These are phyloP conservation scores for Brachionus angularis DNA, from an alignment of 1,140 invertebrate species.

Conservation along the genomic window DNA sequence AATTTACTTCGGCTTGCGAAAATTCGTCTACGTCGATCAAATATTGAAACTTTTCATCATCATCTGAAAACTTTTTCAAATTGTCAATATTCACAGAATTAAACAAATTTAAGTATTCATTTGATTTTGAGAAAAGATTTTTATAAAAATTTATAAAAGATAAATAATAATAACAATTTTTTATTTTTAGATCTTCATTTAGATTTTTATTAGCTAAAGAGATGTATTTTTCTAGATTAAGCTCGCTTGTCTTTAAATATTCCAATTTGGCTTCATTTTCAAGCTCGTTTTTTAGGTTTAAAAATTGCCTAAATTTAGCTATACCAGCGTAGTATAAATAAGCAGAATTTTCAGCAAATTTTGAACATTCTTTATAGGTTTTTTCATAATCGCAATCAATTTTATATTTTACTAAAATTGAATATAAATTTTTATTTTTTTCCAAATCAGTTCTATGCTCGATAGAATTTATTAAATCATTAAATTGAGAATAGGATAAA, in stretches of 20 bases:
- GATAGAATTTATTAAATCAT: not conserved
- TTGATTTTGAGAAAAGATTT: conserved; percentile 1
- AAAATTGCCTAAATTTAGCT: conserved; percentile 1
- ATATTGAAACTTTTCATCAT: not conserved
- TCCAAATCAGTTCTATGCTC: not conserved
- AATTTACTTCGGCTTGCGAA: not conserved
- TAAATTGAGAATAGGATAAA: not conserved
- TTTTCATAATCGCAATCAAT: not conserved
- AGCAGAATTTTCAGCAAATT: not conserved
- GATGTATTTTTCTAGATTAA: conserved; percentile 11
- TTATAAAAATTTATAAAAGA: not conserved
- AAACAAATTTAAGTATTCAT: not conserved
- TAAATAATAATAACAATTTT: conserved; percentile 19
- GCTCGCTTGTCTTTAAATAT: not conserved
- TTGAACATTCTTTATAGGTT: not conserved
- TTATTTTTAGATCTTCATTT: not conserved
- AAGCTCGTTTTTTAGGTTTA: not conserved
- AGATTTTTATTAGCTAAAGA: not conserved
- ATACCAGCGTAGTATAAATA: conserved; percentile 6
- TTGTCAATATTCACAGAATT: not conserved
- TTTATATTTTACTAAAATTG: conserved; percentile 24
- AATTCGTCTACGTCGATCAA: conserved; percentile 10
- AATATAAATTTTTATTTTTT: not conserved
- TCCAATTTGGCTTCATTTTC: not conserved
- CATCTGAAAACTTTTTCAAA: not conserved